Base-by-base conservation (phyloP, 2,888 invertebrate genomes). In the Chalcis sispes region DNA sequence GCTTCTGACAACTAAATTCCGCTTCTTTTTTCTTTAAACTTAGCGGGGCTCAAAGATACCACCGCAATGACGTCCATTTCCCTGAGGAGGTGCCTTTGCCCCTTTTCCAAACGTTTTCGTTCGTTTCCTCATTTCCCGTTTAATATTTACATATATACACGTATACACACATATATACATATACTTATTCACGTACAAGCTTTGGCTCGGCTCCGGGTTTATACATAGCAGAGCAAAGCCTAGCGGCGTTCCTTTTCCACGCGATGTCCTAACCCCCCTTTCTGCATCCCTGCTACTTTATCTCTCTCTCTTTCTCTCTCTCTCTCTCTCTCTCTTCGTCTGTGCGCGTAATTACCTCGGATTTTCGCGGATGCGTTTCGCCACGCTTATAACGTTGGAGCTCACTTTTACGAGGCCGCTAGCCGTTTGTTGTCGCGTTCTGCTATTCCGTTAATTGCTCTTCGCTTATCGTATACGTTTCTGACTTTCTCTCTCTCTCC, bases 341-440 rank as follows among this genome's bases (percentile, higher is more conserved):
- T 7, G 42, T 10, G 25, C 64, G 29, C 56, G 65, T 71, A 75
- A 75, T 75, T 75, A 52, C 70, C 64, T 58, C 40, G 46, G 75
- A 70, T 75, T 75, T 70, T 70, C 70, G 46, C 62, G 27, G 58
- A 50, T 27, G 58, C 50, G 25, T 23, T 59, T 25, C 8, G 13
- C 15, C 54, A 15, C 25, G 36, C 23, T 54, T 13, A 10, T n/a
- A 27, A 20, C 13, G 25, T 23, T n/a, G n/a, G 25, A 23, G 15
- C 23, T 36, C 54, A 64, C 56, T 65, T 72, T 65, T 72, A 56
- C 40, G 27, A 27, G 10, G 15, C n/a, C 25, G 42, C 32, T 50
- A 27, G 42, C 29, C 48, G 72, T 59, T 52, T 61, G 52, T 67
- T 52, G 40, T 40, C 25, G 10, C 46, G 29, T 32, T n/a, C n/a